Evolutionary conservation across 2,113 vertebrate genomes (phyloP).

Genomic region (Clinocottus analis): DNA sequence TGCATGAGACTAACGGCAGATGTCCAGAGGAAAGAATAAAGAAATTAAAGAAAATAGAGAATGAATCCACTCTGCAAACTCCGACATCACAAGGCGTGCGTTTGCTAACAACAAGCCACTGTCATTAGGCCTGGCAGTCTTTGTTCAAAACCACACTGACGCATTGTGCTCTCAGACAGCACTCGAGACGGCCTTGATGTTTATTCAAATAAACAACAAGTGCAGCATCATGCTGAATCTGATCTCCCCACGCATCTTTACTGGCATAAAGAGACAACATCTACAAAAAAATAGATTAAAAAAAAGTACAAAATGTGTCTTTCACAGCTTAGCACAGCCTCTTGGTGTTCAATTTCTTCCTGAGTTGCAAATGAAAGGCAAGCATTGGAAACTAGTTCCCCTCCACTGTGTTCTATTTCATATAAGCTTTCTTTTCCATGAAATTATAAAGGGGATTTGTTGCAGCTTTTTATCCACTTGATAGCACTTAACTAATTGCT

Average conservation of each 20-base stretch:
- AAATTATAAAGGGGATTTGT: slow-evolving; percentile 79
- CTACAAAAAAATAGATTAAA: neutral
- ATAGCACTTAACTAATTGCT: slow-evolving; percentile 84
- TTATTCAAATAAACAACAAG: slow-evolving; percentile 74
- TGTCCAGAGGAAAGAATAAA: slow-evolving; percentile 18
- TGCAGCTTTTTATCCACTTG: slow-evolving; percentile 84
- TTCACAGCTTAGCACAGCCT: slow-evolving; percentile 40
- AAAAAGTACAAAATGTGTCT: neutral
- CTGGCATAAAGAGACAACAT: slow-evolving; percentile 13
- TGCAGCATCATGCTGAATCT: slow-evolving; percentile 59
- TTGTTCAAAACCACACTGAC: slow-evolving; percentile 74
- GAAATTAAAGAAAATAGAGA: slow-evolving; percentile 29
- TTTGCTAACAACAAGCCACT: slow-evolving; percentile 60
- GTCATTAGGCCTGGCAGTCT: slow-evolving; percentile 70
- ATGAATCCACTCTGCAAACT: slow-evolving; percentile 58
- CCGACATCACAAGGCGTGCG: slow-evolving; percentile 59
- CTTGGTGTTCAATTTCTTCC: slow-evolving; percentile 67
- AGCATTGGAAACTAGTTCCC: slow-evolving; percentile 69
- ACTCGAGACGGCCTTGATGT: slow-evolving; percentile 73
- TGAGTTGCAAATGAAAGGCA: slow-evolving; percentile 68
- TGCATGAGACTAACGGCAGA: slow-evolving; percentile 14
- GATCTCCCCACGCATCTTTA: slow-evolving; percentile 40
- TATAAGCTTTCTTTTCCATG: slow-evolving; percentile 78
- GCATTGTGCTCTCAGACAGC: slow-evolving; percentile 77
- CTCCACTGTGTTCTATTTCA: slow-evolving; percentile 74